A percentile compares a stretch with the other conserved stretches of the same genome.
Evolutionary conservation across 2,113 vertebrate genomes (phyloP).

Genomic region (Ciconia maguari): DNA sequence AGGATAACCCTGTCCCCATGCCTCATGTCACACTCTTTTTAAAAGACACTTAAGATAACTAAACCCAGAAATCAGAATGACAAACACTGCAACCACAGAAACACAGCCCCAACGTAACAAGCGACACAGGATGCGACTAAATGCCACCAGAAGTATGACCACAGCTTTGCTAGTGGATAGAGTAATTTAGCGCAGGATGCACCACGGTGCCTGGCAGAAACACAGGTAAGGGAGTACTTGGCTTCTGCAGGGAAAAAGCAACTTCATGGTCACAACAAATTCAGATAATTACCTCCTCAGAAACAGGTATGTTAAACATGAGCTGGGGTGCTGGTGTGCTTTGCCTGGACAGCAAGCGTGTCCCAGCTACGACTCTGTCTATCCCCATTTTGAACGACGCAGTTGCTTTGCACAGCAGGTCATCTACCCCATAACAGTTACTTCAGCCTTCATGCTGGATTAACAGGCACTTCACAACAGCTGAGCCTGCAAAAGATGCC

Average conservation of each 20-base stretch:
- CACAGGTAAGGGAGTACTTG: not conserved
- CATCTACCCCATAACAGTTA: not conserved
- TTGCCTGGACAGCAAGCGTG: not conserved
- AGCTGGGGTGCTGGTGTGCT: not conserved
- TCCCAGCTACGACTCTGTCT: not conserved
- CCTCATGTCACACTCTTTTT: not conserved
- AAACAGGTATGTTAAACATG: rapidly evolving
- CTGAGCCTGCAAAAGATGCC: constrained; percentile 45
- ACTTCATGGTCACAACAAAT: not conserved
- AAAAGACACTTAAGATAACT: not conserved
- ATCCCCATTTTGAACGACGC: not conserved
- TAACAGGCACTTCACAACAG: constrained; percentile 49
- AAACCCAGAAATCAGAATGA: not conserved
- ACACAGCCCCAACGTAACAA: not conserved
- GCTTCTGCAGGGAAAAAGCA: not conserved
- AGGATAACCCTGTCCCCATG: not conserved
- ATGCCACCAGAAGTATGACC: not conserved
- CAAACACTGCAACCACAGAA: not conserved
- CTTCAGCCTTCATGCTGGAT: constrained; percentile 33
- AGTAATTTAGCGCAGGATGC: not conserved
- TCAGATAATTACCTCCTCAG: not conserved
- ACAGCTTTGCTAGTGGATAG: not conserved
- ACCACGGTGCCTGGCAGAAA: not conserved
- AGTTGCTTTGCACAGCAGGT: constrained; percentile 1
- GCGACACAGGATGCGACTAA: not conserved